A percentile compares a stretch with the other conserved stretches of the same genome.
Conservation (phyloP, 2,797 vertebrate genomes). For the Acanthornis magna region DNA sequence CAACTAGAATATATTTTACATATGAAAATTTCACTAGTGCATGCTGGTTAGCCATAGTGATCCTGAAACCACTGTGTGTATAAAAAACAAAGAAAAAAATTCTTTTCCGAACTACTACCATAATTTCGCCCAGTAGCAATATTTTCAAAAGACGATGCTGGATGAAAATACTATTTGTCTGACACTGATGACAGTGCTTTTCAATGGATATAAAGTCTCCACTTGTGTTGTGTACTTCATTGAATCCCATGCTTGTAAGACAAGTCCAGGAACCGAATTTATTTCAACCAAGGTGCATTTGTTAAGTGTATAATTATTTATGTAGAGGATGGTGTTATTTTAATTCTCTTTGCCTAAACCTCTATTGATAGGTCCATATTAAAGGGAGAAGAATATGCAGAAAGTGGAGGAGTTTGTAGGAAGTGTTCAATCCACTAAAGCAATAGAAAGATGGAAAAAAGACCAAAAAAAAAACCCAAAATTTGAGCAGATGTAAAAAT, state of each 20-base stretch:
- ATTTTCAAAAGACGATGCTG: background rate
- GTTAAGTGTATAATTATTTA: background rate
- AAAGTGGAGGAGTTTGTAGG: background rate
- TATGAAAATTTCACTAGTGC: background rate
- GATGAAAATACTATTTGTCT: background rate
- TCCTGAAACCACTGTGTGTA: background rate
- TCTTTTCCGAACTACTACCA: background rate
- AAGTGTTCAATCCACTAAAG: background rate
- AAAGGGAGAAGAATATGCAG: background rate
- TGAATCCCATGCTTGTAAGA: background rate
- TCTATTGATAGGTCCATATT: background rate
- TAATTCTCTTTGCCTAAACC: background rate
- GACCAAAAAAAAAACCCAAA: accelerated
- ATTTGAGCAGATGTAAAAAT: background rate
- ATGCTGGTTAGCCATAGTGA: background rate
- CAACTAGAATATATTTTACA: background rate
- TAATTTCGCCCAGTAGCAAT: background rate
- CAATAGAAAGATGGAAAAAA: background rate
- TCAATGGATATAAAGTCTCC: background rate
- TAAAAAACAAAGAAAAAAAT: accelerated
- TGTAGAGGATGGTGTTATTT: background rate
- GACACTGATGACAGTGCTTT: background rate
- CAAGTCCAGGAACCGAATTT: background rate
- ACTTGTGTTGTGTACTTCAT: background rate
- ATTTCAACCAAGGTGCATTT: background rate